A percentile compares a stretch with the other conserved stretches of the same genome.
phyloP scores from a whole-genome alignment of 1,140 invertebrate species.

The Coptotermes formosanus region DNA sequence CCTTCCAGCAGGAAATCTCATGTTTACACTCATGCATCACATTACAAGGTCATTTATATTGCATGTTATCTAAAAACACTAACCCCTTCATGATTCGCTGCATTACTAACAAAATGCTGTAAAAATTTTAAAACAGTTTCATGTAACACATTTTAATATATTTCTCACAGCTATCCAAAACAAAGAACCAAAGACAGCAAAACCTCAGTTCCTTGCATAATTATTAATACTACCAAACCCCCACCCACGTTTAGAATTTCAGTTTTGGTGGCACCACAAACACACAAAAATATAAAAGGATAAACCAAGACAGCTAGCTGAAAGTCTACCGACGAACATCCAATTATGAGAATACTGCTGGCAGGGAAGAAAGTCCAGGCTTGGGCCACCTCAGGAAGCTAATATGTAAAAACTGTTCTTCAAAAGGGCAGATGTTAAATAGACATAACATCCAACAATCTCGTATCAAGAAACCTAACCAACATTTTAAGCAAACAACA shows the following conservation, averaged over 20 bases:
- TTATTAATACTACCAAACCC: background rate
- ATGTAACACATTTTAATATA: background rate
- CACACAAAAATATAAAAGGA: constrained; percentile 13
- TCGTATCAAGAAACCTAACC: background rate
- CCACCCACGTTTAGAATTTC: background rate
- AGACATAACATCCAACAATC: background rate
- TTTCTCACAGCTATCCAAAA: background rate
- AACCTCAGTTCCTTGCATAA: background rate
- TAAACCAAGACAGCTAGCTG: constrained; percentile 1
- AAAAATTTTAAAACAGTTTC: background rate
- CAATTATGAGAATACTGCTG: background rate
- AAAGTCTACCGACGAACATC: background rate
- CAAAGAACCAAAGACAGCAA: background rate
- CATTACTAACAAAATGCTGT: background rate
- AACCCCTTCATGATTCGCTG: background rate
- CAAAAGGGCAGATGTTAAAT: background rate
- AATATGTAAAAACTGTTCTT: background rate
- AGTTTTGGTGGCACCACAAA: background rate
- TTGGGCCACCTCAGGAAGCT: constrained; percentile 8
- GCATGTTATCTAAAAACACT: background rate
- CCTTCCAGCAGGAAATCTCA: too few species aligned
- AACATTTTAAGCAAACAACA: background rate
- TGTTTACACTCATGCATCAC: too few species aligned
- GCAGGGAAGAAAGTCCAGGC: background rate
- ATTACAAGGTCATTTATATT: background rate